Conservation (phyloP, 2,113 vertebrate species). For the Nothoprocta pentlandii region DNA sequence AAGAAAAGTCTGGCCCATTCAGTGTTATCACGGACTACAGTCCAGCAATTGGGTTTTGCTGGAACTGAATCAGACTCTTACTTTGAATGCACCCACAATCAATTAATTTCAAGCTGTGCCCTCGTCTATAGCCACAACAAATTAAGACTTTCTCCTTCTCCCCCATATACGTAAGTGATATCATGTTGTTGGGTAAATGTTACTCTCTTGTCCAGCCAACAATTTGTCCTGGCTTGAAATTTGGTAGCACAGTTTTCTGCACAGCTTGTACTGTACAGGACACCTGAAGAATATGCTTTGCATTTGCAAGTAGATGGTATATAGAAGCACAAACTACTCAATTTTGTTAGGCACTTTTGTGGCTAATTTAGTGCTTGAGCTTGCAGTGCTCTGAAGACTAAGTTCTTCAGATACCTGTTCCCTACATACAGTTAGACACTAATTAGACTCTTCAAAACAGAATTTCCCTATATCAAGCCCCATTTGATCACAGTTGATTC, state of each 20-base stretch:
- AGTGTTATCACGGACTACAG: neutral
- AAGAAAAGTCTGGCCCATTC: neutral
- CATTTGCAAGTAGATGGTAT: constrained; percentile 15
- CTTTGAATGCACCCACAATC: neutral
- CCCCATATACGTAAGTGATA: neutral
- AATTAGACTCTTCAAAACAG: neutral
- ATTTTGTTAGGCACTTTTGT: neutral
- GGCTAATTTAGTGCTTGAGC: neutral
- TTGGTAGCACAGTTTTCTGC: neutral
- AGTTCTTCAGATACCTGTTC: neutral
- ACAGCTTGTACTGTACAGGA: neutral
- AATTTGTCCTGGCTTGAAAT: constrained; percentile 40
- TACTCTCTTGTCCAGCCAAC: constrained; percentile 10
- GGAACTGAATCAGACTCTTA: constrained; percentile 36
- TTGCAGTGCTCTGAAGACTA: neutral
- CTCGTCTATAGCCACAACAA: constrained; percentile 41
- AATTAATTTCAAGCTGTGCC: constrained; percentile 24
- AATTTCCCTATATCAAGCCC: neutral
- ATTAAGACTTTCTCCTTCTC: constrained; percentile 14
- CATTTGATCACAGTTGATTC: neutral
- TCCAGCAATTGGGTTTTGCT: neutral
- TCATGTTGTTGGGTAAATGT: neutral
- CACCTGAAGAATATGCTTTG: constrained; percentile 39
- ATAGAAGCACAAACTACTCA: neutral
- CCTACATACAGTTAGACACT: neutral